Base-by-base conservation (phyloP, 2,113 vertebrate species). In the Psephotus haematonotus region DNA sequence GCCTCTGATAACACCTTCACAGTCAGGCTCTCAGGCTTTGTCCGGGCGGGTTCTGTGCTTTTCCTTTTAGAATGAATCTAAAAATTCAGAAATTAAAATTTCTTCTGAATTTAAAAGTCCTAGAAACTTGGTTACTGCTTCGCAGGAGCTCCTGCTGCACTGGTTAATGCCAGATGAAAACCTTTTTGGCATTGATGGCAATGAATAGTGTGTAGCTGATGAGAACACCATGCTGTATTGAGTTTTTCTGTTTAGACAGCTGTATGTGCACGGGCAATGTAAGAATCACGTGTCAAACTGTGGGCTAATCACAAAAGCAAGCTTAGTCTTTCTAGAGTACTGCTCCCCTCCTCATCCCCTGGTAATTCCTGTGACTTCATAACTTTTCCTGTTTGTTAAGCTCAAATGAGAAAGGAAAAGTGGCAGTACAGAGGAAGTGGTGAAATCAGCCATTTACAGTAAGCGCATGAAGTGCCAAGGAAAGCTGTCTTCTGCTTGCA, bases 361-460 rank as follows among this genome's bases (percentile, higher is more conserved):
- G 55, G 17, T 60, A 53, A 75, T 79, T 97, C 65, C 44, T 41
- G 43, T 83, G 35, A 88, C 43, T 92, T 92, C 43, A 3, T 78
- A 31, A 70, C 43, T 80, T 84, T 94, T 96, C 82, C 93, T 95
- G 88, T 46, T 74, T 82, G 82, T 79, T 20, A 53, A 47, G 19
- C 55, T 90, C 29, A 71, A 41, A 52, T 4, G 27, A 86, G 86
- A 95, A 75, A 88, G 2, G 11, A 72, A 78, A 95, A 76, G 65
- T 71, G 62, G 19, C 62, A 37, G 43, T 80, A 62, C 35, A 65
- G 91, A 72, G 94, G 83, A 94, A 96, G 84, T 10, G 16, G 69
- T 81, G 60, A 93, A 89, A 93, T 25, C 29, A 3, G 20, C 31
- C 33, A 14, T 63, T 77, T 62, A 63, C 68, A 86, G 2, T 91